Percentiles rank a stretch among this genome's conserved stretches.
Conservation (phyloP, 2,888 invertebrate species). For the Dilophus febrilis region DNA sequence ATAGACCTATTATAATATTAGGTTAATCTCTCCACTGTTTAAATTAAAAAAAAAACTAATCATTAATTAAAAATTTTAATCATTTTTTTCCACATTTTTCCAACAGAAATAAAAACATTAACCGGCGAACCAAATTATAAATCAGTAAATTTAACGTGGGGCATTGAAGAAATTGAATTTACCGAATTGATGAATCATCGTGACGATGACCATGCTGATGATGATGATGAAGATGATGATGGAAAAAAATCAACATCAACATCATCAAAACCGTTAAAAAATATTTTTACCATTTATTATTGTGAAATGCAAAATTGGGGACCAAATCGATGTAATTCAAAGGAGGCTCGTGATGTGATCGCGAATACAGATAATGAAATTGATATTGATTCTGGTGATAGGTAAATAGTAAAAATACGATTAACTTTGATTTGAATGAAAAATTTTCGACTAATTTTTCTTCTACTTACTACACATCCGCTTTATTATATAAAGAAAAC, state of each 20-base stretch:
- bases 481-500: constrained; percentile 12
- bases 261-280: constrained; percentile 6
- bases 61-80: too few relatives aligned
- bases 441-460: neutral
- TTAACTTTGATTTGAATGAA: neutral
- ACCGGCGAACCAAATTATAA: constrained; percentile 31
- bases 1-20: too few relatives aligned
- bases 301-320: constrained; percentile 70
- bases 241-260: constrained; percentile 16
- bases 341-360: too few relatives aligned
- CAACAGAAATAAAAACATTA: constrained; percentile 27
- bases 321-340: constrained; percentile 53
- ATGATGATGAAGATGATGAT: too few relatives aligned
- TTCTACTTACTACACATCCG: too few relatives aligned
- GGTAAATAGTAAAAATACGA: neutral
- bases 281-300: constrained; percentile 50
- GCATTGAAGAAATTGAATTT: too few relatives aligned
- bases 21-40: too few relatives aligned
- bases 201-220: too few relatives aligned
- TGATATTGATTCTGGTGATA: constrained; percentile 1
- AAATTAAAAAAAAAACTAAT: too few relatives aligned
- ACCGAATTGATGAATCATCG: too few relatives aligned
- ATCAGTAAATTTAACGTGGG: constrained; percentile 31
- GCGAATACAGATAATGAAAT: constrained; percentile 16
- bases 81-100: too few relatives aligned